Base-by-base conservation (phyloP, 2,888 invertebrate genomes). In the Cerastis rubricosa region DNA sequence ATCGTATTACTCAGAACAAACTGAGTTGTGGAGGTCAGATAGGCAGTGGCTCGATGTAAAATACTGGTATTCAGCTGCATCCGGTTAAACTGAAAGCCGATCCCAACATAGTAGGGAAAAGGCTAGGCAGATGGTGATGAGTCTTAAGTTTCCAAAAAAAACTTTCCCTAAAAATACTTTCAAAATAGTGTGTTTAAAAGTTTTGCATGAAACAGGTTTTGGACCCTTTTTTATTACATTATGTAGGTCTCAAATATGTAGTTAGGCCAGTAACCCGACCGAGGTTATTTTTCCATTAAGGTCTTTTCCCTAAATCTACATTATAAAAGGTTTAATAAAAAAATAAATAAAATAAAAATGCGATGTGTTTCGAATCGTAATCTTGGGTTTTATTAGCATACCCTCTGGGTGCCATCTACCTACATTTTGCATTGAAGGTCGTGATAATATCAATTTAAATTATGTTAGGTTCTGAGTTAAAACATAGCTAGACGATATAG, bases 291-390 rank as follows among this genome's bases (percentile, higher is more conserved):
- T 71, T 72, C 54, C 79, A 70, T 72, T 47, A 61, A 7, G 59
- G 40, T 49, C 64, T 65, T 63, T 68, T 61, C 45, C 81, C 83
- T 57, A 81, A 85, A 82, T 79, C 64, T 74, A 76, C 75, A 82
- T 78, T 74, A 74, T 68, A 78, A 74, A 78, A 74, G 57, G 65
- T 71, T 69, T 78, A 64, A 3, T 35, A 35, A 35, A 35, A 35
- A 35, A 35, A 35, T 35, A 35, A 35, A 35, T 35, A 35, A 35
- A 35, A 35, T 35, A 35, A 35, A 35, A 35, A 68, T 78, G 64
- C 73, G 66, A 59, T 78, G 57, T 73, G 71, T 69, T 78, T 66
- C 9, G 71, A 78, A 76, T 74, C 64, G 57, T 75, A 85, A 64
- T 74, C 71, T 76, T 71, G 65, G 75, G 47, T 78, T 78, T 81